Base-by-base conservation (phyloP, 2,113 vertebrate species). In the Gila orcuttii region DNA sequence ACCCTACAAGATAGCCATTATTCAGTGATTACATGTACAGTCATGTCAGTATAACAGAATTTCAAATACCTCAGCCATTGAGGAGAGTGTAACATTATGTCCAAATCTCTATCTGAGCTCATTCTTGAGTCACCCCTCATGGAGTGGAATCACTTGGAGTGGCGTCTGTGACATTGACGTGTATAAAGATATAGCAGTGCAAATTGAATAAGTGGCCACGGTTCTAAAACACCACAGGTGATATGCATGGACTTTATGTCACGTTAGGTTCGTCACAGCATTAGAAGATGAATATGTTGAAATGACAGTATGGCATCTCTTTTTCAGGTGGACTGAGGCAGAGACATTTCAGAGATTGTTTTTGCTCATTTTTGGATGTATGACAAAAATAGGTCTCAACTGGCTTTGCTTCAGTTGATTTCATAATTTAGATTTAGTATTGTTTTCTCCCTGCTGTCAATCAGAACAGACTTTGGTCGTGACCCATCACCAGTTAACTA, bases 131-230 rank as follows among this genome's bases (percentile, higher is more conserved):
- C 31, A 60, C 3, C 25, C 11, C 21, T 85, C n/a, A 33, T 42
- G 2, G 42, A 42, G 45, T 73, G 45, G 45, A 84, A 75, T 52
- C 84, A 23, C 68, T 59, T 80, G 66, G 28, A 28, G 28, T 80
- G 31, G 66, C 47, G 64, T 79, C 42, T 74, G 25, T 74, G 73
- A 81, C 68, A 81, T 23, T 47, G 59, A 81, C 42, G 25, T 66
- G 8, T 47, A 21, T 66, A 66, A 21, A 81, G 60, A 66, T 79
- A 62, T 59, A 62, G 25, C 60, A 47, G 60, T 81, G 79, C n/a
- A 81, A 81, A 81, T 28, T 66, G 25, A 66, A 28, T 55, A 19
- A 55, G 75, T 33, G 42, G 42, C 15, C 4, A 28, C 6, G 15
- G 15, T 47, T 31, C n/a, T 31, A 50, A 47, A 66, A 45, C 79